phyloP scores from a whole-genome alignment of 2,113 vertebrate genomes.

The Canis aureus region DNA sequence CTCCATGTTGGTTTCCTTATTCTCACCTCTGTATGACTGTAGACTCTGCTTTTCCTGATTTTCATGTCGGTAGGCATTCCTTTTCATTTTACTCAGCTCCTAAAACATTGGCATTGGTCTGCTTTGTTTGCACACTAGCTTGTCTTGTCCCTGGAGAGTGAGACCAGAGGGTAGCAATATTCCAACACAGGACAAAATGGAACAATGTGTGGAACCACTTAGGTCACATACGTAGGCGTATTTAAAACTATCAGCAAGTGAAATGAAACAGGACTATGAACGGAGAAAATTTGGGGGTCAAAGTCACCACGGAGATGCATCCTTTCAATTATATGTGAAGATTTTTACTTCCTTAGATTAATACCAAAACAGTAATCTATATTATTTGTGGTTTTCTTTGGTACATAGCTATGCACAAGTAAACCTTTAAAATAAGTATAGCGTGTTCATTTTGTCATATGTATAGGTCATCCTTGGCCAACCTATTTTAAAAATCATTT shows the following conservation, averaged over 20 bases:
- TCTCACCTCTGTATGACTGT: neutral
- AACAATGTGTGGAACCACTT: neutral
- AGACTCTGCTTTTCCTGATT: neutral
- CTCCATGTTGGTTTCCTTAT: neutral
- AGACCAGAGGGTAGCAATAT: neutral
- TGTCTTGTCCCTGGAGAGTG: neutral
- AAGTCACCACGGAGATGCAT: neutral
- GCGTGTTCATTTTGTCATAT: neutral
- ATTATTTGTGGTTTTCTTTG: neutral
- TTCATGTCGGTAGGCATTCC: neutral
- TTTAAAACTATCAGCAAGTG: neutral
- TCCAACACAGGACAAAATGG: neutral
- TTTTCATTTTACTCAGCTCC: neutral
- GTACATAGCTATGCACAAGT: neutral
- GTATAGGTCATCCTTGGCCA: neutral
- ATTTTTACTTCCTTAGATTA: constrained; percentile 41
- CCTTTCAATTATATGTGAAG: neutral
- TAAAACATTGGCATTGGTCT: neutral
- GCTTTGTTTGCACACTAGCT: neutral
- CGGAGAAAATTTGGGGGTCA: neutral
- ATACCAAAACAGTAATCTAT: neutral
- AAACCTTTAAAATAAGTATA: neutral
- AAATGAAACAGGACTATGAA: neutral
- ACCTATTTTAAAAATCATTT: neutral
- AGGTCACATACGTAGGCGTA: neutral